These are phyloP conservation scores for Hypsibius dujardini DNA, from an alignment of 1,140 invertebrate genomes.

Conservation along the genomic window DNA sequence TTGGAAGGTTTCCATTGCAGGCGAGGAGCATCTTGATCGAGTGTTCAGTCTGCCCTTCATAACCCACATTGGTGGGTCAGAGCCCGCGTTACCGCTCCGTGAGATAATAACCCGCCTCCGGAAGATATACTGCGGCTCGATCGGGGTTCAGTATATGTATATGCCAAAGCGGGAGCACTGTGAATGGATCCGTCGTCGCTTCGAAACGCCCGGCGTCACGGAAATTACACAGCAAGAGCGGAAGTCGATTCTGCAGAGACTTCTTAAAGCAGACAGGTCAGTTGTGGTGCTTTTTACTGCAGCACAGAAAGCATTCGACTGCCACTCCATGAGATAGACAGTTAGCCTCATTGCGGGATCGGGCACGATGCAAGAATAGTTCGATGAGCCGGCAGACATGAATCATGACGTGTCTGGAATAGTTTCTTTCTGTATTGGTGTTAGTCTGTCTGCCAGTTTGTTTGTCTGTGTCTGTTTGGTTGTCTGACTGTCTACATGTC, in stretches of 20 bases:
- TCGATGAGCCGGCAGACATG: conserved; percentile 3
- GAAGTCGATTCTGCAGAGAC: conserved; percentile 16
- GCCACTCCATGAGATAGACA: conserved; percentile 23
- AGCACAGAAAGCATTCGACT: conserved; percentile 24
- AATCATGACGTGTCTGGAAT: not conserved
- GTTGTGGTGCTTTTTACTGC: conserved; percentile 25
- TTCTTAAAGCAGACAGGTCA: conserved; percentile 16
- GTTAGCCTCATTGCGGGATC: conserved; percentile 22
- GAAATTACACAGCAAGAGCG: not conserved
- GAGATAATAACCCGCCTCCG: conserved; percentile 7
- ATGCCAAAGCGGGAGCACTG: conserved; percentile 3
- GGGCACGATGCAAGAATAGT: conserved; percentile 17
- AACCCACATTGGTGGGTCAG: not conserved
- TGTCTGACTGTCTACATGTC: no score
- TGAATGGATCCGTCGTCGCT: not conserved
- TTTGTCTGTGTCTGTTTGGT: no score
- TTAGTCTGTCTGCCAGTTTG: no score
- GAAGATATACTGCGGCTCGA: conserved; percentile 15
- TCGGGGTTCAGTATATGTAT: conserved; percentile 18
- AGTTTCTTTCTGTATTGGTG: no score
- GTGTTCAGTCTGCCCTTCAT: conserved; percentile 23
- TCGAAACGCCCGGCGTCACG: conserved; percentile 6
- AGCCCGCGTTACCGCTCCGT: conserved; percentile 11
- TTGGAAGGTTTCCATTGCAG: not conserved
- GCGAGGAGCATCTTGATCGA: not conserved